Base-by-base conservation (phyloP, 2,888 invertebrate genomes). In the Drosophila monieri region DNA sequence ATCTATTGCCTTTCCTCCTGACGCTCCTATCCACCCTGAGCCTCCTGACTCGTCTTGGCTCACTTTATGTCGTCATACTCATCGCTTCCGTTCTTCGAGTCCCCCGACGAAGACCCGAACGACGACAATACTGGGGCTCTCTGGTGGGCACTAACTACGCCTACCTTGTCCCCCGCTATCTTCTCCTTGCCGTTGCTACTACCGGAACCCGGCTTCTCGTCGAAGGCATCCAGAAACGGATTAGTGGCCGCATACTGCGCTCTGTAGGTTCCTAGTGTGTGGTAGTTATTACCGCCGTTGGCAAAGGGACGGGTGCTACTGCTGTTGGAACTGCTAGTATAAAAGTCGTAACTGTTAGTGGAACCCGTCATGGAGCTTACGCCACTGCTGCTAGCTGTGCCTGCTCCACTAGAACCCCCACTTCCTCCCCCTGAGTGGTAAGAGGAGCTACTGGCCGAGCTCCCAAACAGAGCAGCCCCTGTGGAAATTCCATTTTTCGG, bases 161-260 rank as follows among this genome's bases (percentile, higher is more conserved):
- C 30, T 8, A 59, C 51, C 68, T 87, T 87, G 21, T 80, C 87
- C 27, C 62, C 51, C 4, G 47, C 66, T 1, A 25, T 54, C 73
- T 44, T 77, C 47, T 85, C 88, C 12, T 71, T 65, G 18, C 76
- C 73, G 21, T 73, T 70, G 61, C 77, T 68, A 54, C 70, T 68
- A 6, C 43, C 55, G 35, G 59, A 52, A 18, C 60, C 67, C 25
- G 83, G 77, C 74, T 84, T 80, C 66, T 90, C 90, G 73, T 92
- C 91, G 77, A 91, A 91, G 74, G 90, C 90, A 69, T 91, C 91
- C 76, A 92, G 84, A 81, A 92, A 92, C 68, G 92, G 92, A 90
- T 92, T 92, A 51, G 92, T 92, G 68, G 92, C 91, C 56, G 92
- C 91, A 81, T 92, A 92, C 79, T 92, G 92, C 49, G 92, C 91